These are phyloP conservation scores for Balearica regulorum DNA, from an alignment of 2,797 vertebrate genomes.

Conservation along the genomic window DNA sequence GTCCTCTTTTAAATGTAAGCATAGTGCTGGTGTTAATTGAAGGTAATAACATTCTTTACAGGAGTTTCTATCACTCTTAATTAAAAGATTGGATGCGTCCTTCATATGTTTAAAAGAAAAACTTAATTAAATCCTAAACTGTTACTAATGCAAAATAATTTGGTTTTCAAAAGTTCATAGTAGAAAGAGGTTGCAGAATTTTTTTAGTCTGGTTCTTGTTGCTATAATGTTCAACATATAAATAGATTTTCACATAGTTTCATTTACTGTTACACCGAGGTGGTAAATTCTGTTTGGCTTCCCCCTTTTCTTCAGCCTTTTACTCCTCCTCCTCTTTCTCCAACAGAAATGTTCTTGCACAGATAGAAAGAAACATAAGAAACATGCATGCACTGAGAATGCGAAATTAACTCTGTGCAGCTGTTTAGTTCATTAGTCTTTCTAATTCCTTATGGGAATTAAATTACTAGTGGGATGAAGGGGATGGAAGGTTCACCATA, in stretches of 20 bases:
- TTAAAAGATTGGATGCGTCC: not conserved
- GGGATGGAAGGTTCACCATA: not conserved
- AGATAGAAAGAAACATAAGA: not conserved
- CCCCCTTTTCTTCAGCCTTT: not conserved
- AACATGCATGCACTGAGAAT: not conserved
- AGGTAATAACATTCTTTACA: not conserved
- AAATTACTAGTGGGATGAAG: not conserved
- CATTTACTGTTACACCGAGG: not conserved
- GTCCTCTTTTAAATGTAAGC: not conserved
- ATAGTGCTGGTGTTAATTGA: not conserved
- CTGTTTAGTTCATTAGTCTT: slow-evolving; percentile 24
- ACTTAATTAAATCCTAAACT: not conserved
- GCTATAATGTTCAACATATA: not conserved
- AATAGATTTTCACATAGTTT: not conserved
- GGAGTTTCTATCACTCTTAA: not conserved
- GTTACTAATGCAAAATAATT: not conserved
- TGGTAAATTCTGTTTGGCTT: not conserved
- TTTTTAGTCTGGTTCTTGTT: not conserved
- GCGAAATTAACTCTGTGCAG: not conserved
- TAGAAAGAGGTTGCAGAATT: not conserved
- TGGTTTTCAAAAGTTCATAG: not conserved
- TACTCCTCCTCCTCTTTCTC: not conserved
- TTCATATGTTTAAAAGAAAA: not conserved
- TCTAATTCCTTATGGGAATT: slow-evolving; percentile 4
- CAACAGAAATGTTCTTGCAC: not conserved